These are phyloP conservation scores for Plagiodera versicolora DNA, from an alignment of 2,888 invertebrate species.

Conservation along the genomic window DNA sequence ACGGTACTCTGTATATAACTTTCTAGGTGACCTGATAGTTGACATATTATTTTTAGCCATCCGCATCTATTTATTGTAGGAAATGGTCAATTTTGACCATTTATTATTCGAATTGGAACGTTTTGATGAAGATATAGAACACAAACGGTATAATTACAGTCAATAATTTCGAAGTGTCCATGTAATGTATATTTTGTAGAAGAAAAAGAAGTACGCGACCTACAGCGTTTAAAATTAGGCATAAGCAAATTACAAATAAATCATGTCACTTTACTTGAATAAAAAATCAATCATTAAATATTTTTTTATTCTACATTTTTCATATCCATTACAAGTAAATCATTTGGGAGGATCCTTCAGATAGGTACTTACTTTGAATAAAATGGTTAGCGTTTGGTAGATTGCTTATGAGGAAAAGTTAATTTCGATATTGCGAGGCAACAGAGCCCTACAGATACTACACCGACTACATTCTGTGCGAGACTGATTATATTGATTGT, in stretches of 20 bases:
- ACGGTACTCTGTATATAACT: background rate
- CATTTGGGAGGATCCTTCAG: too few species aligned
- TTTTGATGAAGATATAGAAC: constrained; percentile 29
- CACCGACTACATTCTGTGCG: constrained; percentile 50
- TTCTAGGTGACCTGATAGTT: background rate
- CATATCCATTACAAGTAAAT: too few species aligned
- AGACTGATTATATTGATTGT: constrained; percentile 41
- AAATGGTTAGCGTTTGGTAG: background rate
- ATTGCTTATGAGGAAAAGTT: background rate
- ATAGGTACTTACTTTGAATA: background rate
- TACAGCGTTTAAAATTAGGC: too few species aligned
- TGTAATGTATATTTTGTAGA: too few species aligned
- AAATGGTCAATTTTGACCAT: constrained; percentile 19
- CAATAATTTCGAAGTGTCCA: too few species aligned
- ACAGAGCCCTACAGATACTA: constrained; percentile 39
- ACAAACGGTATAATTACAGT: constrained; percentile 11
- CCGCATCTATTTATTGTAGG: constrained; percentile 13
- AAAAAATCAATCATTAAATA: too few species aligned
- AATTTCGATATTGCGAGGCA: constrained; percentile 20
- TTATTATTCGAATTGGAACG: constrained; percentile 21
- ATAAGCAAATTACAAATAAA: too few species aligned
- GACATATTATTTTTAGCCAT: constrained; percentile 13
- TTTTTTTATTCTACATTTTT: too few species aligned
- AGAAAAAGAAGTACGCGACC: too few species aligned
- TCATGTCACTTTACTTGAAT: too few species aligned